Conservation (phyloP, 2,113 vertebrate genomes). For the Sorex araneus region DNA sequence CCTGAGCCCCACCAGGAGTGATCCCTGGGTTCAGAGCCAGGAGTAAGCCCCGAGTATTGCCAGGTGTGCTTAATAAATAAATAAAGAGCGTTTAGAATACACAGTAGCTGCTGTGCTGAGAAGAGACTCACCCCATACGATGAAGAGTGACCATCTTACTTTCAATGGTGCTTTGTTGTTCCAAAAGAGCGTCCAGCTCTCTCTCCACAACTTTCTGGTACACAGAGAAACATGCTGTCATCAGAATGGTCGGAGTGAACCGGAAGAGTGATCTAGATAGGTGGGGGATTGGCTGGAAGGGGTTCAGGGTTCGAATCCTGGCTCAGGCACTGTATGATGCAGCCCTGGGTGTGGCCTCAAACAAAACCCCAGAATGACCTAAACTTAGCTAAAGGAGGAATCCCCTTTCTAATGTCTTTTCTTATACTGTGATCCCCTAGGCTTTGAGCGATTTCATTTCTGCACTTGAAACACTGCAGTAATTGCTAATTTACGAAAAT, state of each 20-base stretch:
- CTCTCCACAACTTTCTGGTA: constrained; percentile 93
- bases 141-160: constrained; percentile 96
- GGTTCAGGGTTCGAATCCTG: no score
- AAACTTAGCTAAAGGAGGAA: not conserved
- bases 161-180: constrained; percentile 93
- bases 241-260: constrained; percentile 28
- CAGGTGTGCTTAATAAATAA: no score
- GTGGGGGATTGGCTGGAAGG: not conserved
- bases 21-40: no score
- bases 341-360: no score
- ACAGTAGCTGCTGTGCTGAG: constrained; percentile 25
- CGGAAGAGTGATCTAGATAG: constrained; percentile 30
- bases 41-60: no score
- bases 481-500: not conserved
- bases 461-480: not conserved
- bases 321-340: no score
- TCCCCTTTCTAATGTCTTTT: constrained; percentile 14
- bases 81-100: not conserved
- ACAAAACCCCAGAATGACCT: no score
- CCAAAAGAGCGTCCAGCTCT: constrained; percentile 94
- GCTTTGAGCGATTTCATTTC: constrained; percentile 23
- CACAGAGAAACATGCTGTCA: constrained; percentile 17
- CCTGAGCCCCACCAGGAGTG: no score
- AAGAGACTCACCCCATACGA: constrained; percentile 94
- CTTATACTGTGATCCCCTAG: not conserved